Conservation (phyloP, 2,888 invertebrate genomes). For the Chloroclysta siterata region DNA sequence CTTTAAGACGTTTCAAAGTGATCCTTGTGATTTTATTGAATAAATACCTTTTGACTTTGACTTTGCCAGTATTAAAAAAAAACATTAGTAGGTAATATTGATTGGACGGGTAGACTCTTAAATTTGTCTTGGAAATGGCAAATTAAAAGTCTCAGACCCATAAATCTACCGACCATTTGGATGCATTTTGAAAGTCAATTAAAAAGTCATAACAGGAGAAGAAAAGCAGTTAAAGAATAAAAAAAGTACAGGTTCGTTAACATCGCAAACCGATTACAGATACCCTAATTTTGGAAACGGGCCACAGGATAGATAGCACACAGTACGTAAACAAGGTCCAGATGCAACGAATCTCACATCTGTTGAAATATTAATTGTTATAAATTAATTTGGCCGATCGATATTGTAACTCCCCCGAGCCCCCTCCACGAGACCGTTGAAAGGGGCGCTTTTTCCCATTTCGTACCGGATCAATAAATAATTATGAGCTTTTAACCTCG, state of each 20-base stretch:
- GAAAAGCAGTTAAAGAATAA: too few relatives aligned
- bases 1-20: too few relatives aligned
- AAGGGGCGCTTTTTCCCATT: conserved; percentile 65
- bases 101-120: too few relatives aligned
- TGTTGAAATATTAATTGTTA: conserved; percentile 48
- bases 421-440: conserved; percentile 44
- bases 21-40: too few relatives aligned
- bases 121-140: too few relatives aligned
- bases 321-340: conserved; percentile 19
- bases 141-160: too few relatives aligned
- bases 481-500: conserved; percentile 61
- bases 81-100: too few relatives aligned
- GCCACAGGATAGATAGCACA: background rate
- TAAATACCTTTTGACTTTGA: too few relatives aligned
- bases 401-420: conserved; percentile 44
- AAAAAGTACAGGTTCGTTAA: too few relatives aligned
- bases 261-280: background rate
- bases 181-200: background rate
- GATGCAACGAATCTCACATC: conserved; percentile 39
- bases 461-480: conserved; percentile 75
- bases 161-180: too few relatives aligned
- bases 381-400: conserved; percentile 43
- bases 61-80: too few relatives aligned
- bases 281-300: background rate
- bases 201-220: background rate